Base-by-base conservation (phyloP, 2,113 vertebrate genomes). In the Atlantisia rogersi region DNA sequence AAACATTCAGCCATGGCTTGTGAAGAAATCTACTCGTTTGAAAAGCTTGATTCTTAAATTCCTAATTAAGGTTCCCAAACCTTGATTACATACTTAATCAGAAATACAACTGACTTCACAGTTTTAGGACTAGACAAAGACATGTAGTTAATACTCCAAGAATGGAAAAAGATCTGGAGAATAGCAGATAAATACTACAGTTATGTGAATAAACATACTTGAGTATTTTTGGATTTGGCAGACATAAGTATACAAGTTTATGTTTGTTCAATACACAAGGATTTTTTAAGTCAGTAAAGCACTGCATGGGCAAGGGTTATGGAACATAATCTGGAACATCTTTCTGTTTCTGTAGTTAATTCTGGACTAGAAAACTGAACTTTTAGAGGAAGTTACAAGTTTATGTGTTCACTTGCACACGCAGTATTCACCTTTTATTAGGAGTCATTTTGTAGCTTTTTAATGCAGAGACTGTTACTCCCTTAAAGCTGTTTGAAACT, bases 371-470 rank as follows among this genome's bases (percentile, higher is more conserved):
- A 15, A 82, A 64, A 9, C 12, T 94, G 39, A 42, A 56, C 32
- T 75, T 94, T 50, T 21, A 63, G 46, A 62, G 35, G 3, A 63
- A 9, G 18, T 58, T 65, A 10, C 32, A 86, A 12, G 7, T 76
- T 91, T 40, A 28, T 10, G 5, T 46, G 16, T 5, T 16, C 20
- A 31, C 5, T 15, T 56, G 17, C 5, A 1, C 0, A 0, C 55
- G 22, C 8, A 60, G 12, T 46, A 19, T 63, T 92, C 39, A 40
- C 52, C 14, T 58, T 82, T 64, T 28, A 64, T 37, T 60, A 28
- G 15, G 12, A 74, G 17, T 56, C 18, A 29, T 52, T 87, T 67
- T 83, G 12, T 85, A 15, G 65, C 1, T 39, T 73, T 94, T 63
- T 59, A 68, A 29, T 29, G 20, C 15, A 48, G 24, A 62, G 6